Base-by-base conservation (phyloP, 2,113 vertebrate species). In the Campylorhamphus procurvoides region DNA sequence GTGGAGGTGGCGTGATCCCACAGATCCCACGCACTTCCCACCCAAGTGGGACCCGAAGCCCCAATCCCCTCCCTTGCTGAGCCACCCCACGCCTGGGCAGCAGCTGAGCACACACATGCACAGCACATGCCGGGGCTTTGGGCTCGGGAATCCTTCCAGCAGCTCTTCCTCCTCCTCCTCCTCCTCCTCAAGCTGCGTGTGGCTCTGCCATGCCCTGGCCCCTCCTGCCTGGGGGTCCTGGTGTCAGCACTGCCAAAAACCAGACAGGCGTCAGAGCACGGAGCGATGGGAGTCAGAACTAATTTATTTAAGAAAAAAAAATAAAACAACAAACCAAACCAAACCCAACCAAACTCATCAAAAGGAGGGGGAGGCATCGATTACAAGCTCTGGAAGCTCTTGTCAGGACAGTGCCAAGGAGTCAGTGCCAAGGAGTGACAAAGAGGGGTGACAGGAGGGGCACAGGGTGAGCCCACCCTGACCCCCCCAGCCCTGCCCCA, bases 371-470 rank as follows among this genome's bases (percentile, higher is more conserved):
- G 55, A 69, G 90, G 89, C 94, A 95, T 93, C 29, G 81, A 44
- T 96, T 95, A 98, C 90, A 97, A 97, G 97, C 97, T 97, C 96
- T 87, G 88, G 94, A 97, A 97, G 98, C 97, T 97, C 87, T 94
- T 55, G 96, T 97, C 96, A 11, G 82, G 91, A 94, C 74, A 95
- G 94, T 22, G 23, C 9, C 50, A 76, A 88, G 76, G 84, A 87
- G 79, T 84, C 53, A n/a, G n/a, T n/a, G n/a, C n/a, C n/a, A n/a
- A n/a, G n/a, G n/a, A 42, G 85, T 89, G 89, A 25, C 40, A 75
- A 83, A 64, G 92, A 73, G 82, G 75, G 89, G 91, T 5, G 64
- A 85, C 79, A 49, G 84, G 80, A 91, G 62, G 76, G 59, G 40
- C 25, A 40, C 14, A 6, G 60, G 60, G 68, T 2, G 3, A 37